These are phyloP conservation scores for Drosophila birchii DNA, from an alignment of 2,888 invertebrate genomes.

Conservation along the genomic window DNA sequence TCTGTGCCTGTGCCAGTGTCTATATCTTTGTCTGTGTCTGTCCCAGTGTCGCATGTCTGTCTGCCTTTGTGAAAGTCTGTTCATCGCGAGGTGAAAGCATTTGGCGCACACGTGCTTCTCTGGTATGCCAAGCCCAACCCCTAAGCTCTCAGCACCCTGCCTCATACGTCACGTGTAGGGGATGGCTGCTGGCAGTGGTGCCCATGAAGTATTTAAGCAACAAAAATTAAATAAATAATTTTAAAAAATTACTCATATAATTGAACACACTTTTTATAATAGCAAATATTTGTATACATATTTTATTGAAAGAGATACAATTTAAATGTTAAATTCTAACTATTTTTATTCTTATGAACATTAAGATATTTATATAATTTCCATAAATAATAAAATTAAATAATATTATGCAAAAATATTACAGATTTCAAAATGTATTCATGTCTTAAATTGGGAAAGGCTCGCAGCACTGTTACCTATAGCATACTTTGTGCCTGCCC, in stretches of 20 bases:
- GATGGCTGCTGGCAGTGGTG: neutral
- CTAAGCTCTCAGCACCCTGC: conserved; percentile 19
- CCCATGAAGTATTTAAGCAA: neutral
- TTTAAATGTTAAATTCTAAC: too few species aligned
- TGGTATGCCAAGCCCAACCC: conserved; percentile 4
- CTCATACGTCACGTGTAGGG: conserved; percentile 29
- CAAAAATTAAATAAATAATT: neutral
- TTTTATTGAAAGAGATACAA: too few species aligned
- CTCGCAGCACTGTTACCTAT: conserved; percentile 28
- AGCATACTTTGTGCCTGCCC: conserved; percentile 52
- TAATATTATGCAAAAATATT: too few species aligned
- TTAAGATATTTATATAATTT: neutral
- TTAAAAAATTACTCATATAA: neutral
- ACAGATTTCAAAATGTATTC: neutral
- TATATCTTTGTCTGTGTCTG: conserved; percentile 12
- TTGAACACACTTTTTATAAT: neutral
- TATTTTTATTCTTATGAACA: neutral
- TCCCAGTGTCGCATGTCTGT: conserved; percentile 12
- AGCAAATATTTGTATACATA: neutral
- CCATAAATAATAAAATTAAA: neutral
- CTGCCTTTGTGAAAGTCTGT: conserved; percentile 30
- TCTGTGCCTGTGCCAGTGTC: conserved; percentile 22
- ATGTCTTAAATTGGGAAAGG: neutral
- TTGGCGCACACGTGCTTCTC: conserved; percentile 48
- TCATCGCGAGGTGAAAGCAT: conserved; percentile 55